Evolutionary conservation across 2,797 vertebrate genomes (phyloP).

Genomic region (Psittacula derbiana): DNA sequence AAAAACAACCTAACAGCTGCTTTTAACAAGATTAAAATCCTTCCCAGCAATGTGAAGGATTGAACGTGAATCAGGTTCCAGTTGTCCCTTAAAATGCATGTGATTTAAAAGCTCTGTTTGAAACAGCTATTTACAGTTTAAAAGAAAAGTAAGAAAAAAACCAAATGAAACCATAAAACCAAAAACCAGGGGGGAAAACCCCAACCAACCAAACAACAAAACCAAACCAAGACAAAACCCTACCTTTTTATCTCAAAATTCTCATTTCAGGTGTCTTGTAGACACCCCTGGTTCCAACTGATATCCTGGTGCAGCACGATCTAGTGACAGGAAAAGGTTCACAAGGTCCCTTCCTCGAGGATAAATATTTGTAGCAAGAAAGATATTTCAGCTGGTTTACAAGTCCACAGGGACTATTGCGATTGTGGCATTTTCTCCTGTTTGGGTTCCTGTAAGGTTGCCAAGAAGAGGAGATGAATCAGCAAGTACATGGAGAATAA

Average conservation of each 20-base stretch:
- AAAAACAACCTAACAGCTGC: neutral
- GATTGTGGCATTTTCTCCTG: neutral
- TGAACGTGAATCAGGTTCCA: neutral
- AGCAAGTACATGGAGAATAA: neutral
- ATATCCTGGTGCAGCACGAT: neutral
- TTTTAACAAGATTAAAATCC: neutral
- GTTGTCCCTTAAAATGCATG: neutral
- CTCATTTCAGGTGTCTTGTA: neutral
- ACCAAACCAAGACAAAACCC: accelerated
- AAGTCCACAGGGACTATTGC: neutral
- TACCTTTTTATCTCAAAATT: neutral
- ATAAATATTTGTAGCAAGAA: neutral
- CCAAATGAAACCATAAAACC: accelerated
- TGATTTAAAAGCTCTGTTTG: neutral
- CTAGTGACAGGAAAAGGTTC: neutral
- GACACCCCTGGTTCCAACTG: neutral
- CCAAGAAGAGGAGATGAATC: neutral
- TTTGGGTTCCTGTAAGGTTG: neutral
- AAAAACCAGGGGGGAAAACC: neutral
- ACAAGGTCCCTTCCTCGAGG: neutral
- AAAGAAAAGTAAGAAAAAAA: neutral
- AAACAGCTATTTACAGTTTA: neutral
- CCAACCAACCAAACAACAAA: neutral
- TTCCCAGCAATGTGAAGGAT: neutral
- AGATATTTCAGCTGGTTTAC: neutral